Base-by-base conservation (phyloP, 2,113 vertebrate genomes). In the Phaetusa simplex region DNA sequence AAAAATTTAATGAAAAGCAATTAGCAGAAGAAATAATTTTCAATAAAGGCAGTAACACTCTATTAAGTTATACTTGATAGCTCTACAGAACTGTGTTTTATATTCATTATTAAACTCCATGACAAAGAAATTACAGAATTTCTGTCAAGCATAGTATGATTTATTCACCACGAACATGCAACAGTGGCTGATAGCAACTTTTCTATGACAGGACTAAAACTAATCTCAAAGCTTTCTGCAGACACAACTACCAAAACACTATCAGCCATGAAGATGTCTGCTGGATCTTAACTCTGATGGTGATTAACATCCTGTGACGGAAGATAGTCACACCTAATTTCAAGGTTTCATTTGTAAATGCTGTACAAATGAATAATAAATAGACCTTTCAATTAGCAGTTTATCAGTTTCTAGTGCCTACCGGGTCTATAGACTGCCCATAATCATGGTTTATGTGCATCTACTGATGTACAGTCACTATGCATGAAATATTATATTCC, bases 11-110 rank as follows among this genome's bases (percentile, higher is more conserved):
- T 93, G 85, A 93, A 97, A 97, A 92, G 11, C 56, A 94, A 94
- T 96, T 96, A 97, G 15, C 34, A 89, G 70, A 82, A 89, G 86
- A 82, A 93, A 88, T 88, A 55, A 87, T 95, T 96, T 97, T 95
- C 85, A 92, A 58, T 86, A 70, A 92, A 95, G 36, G 9, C 70
- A 73, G 53, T 62, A 91, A 92, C 14, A 12, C 79, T 94, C 27
- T 94, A 42, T 82, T 77, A 92, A 94, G 80, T 79, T 56, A 76
- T 72, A 82, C 77, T 14, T 82, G 49, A 61, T 85, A 82, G 43
- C 69, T 91, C 87, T 94, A 81, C n/a, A 82, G 49, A 92, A 84
- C 52, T 45, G 14, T 85, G 56, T 66, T 94, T 87, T 85, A 82
- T 94, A 73, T 82, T 86, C 53, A 58, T 32, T 56, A 45, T 89